These are phyloP conservation scores for Lynx canadensis DNA, from an alignment of 2,113 vertebrate species.

Conservation along the genomic window DNA sequence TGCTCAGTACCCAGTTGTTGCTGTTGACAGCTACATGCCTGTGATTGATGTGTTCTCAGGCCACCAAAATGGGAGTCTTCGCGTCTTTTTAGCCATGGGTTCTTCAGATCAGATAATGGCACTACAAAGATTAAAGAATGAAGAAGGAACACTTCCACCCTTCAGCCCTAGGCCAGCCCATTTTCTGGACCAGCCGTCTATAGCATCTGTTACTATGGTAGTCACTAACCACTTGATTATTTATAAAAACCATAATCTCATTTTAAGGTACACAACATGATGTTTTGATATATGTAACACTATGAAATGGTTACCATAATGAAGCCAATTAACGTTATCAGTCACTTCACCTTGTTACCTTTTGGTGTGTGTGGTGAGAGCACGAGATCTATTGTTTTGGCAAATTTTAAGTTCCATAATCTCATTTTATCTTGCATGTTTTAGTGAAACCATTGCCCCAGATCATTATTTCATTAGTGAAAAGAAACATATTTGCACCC, in stretches of 20 bases:
- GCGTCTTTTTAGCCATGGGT: constrained; percentile 94
- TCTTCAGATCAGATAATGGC: constrained; percentile 90
- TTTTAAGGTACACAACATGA: constrained; percentile 6
- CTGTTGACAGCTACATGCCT: constrained; percentile 93
- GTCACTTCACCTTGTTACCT: neutral
- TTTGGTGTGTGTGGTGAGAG: neutral
- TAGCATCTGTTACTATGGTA: constrained; percentile 69
- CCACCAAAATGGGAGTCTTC: constrained; percentile 88
- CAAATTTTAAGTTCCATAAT: neutral
- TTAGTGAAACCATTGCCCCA: constrained; percentile 33
- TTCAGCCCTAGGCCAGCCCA: constrained; percentile 85
- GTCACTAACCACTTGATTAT: constrained; percentile 13
- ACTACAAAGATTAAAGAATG: constrained; percentile 90
- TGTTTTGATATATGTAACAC: neutral
- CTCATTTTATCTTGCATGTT: constrained; percentile 53
- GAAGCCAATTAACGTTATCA: neutral
- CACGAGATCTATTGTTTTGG: neutral
- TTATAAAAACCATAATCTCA: constrained; percentile 40
- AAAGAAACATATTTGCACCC: neutral
- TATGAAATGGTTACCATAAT: neutral
- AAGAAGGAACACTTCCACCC: constrained; percentile 79
- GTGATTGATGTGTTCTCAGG: constrained; percentile 93
- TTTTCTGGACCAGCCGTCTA: constrained; percentile 86
- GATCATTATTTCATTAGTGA: constrained; percentile 33
- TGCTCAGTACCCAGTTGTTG: constrained; percentile 95